Base-by-base conservation (phyloP, 92 coral and sea anemone species). In the Metridium senile region DNA sequence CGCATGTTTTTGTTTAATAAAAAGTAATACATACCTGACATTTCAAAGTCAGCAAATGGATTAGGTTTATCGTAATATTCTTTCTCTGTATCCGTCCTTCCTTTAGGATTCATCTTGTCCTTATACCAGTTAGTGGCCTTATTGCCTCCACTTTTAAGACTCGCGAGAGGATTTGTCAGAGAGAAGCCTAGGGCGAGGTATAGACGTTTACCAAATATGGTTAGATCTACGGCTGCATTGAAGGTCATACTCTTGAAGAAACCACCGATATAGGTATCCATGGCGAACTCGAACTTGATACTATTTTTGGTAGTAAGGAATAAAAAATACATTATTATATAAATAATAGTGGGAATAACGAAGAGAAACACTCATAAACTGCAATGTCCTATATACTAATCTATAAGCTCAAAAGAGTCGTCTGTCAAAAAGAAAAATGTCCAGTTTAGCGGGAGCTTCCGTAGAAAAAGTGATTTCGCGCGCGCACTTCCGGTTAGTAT, bases 131-230 rank as follows among this genome's bases (percentile, higher is more conserved):
- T 76, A 0, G 94, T 84, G 22, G 93, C 90, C 31, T 67, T 76
- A 34, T 89, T 89, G 25, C 89, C 86, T 0, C 97, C 91, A 8
- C 74, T 59, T 67, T 74, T 70, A 25, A 95, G 65, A 69, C 97
- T 90, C 26, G 78, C 89, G 35, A 89, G 69, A 20, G 97, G 96
- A 52, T 87, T 83, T 9, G 63, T 76, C 57, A 95, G 74, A 46
- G 88, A 85, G 78, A 95, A 83, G 21, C 74, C 84, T 4, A 92
- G 49, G 3, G 86, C 87, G 17, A 90, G 85, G 80, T 88, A 89
- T 17, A 89, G 77, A 16, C 99, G 95, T 53, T 92, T 86, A 34
- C 99, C 99, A 82, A 95, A 95, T 81, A 95, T 92, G 85, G 87
- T 89, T 43, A 95, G 73, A 77, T 95, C 99, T 7, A 95, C 90